These are phyloP conservation scores for Aleiodes alternator DNA, from an alignment of 2,888 invertebrate species.

Conservation along the genomic window DNA sequence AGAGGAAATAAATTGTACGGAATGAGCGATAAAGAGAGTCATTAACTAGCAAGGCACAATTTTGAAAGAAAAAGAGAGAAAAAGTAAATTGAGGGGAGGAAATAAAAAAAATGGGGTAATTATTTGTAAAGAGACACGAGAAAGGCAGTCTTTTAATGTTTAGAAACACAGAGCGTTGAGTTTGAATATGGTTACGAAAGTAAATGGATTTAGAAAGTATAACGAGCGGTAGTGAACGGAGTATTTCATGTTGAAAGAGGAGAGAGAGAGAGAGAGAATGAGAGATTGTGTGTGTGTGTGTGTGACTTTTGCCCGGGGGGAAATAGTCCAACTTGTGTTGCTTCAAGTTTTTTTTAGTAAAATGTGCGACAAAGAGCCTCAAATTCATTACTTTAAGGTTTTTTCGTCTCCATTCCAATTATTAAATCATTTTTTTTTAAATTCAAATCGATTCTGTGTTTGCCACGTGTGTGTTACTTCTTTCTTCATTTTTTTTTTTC, in stretches of 20 bases:
- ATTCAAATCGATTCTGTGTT: too few relatives aligned
- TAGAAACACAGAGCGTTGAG: slow-evolving; percentile 40
- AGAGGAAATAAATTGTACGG: slow-evolving; percentile 1
- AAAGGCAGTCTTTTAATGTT: slow-evolving; percentile 29
- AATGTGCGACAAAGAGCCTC: slow-evolving; percentile 10
- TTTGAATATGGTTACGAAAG: slow-evolving; percentile 69
- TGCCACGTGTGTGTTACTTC: not conserved
- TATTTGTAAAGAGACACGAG: slow-evolving; percentile 19
- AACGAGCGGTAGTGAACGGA: slow-evolving; percentile 70
- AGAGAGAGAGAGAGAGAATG: slow-evolving; percentile 36
- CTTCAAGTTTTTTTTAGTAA: not conserved
- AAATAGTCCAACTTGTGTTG: slow-evolving; percentile 1
- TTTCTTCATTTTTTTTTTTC: not conserved
- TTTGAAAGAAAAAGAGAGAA: not conserved
- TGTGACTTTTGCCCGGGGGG: slow-evolving; percentile 20
- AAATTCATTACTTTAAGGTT: too few relatives aligned
- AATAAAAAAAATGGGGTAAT: slow-evolving; percentile 2
- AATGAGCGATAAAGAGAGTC: slow-evolving; percentile 10
- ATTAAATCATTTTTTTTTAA: not conserved
- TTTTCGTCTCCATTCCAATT: too few relatives aligned
- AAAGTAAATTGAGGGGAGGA: not conserved
- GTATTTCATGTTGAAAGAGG: slow-evolving; percentile 26
- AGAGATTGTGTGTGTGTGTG: slow-evolving; percentile 14
- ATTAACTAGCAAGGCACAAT: not conserved
- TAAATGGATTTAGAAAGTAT: slow-evolving; percentile 75